These are phyloP conservation scores for Megaceryle maxima DNA, from an alignment of 2,113 vertebrate genomes.

Conservation along the genomic window DNA sequence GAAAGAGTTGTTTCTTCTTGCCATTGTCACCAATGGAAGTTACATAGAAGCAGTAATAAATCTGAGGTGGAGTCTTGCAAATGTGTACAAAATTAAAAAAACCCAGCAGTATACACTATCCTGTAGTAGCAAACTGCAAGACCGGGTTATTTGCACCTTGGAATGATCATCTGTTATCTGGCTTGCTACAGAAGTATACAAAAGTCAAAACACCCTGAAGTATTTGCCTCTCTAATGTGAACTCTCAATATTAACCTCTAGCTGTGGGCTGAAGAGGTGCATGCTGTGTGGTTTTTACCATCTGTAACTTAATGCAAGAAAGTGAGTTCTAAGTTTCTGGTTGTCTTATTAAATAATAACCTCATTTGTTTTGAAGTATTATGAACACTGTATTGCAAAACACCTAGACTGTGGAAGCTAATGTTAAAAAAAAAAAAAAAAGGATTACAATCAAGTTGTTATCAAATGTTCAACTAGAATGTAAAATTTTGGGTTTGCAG, in stretches of 20 bases:
- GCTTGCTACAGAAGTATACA: background rate
- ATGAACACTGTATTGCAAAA: background rate
- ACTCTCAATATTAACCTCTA: background rate
- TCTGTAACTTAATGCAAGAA: background rate
- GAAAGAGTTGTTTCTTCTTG: background rate
- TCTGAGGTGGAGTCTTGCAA: background rate
- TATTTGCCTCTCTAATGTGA: background rate
- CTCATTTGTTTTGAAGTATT: background rate
- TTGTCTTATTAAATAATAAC: background rate
- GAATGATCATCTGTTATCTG: background rate
- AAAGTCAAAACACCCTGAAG: background rate
- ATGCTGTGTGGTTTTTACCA: background rate
- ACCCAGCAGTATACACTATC: background rate
- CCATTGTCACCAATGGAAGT: background rate
- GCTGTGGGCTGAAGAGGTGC: background rate
- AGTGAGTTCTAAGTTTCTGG: background rate
- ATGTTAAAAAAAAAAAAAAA: background rate
- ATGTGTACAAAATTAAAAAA: background rate
- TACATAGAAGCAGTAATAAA: background rate
- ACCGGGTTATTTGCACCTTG: background rate
- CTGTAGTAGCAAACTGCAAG: background rate
- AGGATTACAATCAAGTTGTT: background rate
- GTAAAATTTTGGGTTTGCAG: background rate
- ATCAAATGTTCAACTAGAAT: background rate
- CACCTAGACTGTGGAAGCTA: background rate